Base-by-base conservation (phyloP, 2,113 vertebrate species). In the Agelaius phoeniceus region DNA sequence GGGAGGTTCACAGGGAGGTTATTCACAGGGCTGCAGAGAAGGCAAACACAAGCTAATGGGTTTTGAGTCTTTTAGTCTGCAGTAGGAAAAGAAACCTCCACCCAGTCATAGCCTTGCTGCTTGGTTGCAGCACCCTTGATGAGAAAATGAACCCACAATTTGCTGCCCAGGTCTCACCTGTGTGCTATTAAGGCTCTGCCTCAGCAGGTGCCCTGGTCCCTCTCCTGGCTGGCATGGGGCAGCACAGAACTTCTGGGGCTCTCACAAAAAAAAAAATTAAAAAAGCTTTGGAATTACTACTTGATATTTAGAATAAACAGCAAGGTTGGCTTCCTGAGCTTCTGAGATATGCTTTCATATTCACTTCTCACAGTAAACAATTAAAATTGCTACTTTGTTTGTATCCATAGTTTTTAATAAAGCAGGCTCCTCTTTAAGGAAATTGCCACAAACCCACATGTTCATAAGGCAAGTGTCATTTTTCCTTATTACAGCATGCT, bases 141-240 rank as follows among this genome's bases (percentile, higher is more conserved):
- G 37, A 37, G 65, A 58, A 54, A 37, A n/a, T 0, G 7, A 76
- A 8, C 27, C 20, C 37, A 8, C 17, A 15, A 5, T 8, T 20
- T 63, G 33, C 52, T 79, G 66, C 22, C 52, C 0, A 0, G 24
- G 15, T 37, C 52, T 72, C 41, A 14, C 27, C 62, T 33, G 8
- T 46, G 24, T 58, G 41, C 75, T 59, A 0, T 5, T 4, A 44
- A 27, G 76, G 39, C 41, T 31, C 35, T 28, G 35, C 59, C 78
- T 65, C 8, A 11, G 23, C 24, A 44, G 37, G 12, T 6, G 11
- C 33, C 30, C 68, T 13, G 17, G 3, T 18, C 13, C 43, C 39
- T 46, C 22, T 75, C 27, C 39, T 65, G 1, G 0, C 37, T 63
- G 62, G 52, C 23, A 12, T 65, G 52, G 52, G n/a, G 73, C 26